Percentiles rank a stretch among this genome's conserved stretches.
Conservation (phyloP, 2,113 vertebrate genomes). For the Corvus moneduloides region DNA sequence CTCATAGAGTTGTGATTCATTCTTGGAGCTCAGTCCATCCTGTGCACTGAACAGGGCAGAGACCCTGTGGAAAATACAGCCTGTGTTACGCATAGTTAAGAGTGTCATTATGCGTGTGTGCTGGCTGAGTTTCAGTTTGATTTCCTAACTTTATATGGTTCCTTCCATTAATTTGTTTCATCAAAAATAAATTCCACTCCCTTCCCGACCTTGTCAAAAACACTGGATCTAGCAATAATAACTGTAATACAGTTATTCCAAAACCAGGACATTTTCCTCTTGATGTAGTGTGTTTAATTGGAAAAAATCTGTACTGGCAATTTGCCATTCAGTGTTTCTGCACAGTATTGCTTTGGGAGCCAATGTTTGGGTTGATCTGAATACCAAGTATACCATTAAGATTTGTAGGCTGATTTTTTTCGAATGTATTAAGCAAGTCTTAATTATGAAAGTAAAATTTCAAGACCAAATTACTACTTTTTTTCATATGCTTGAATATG, state of each 20-base stretch:
- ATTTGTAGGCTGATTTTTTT: not conserved
- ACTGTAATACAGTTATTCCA: not conserved
- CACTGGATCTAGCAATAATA: not conserved
- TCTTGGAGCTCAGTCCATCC: not conserved
- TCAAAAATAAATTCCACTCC: not conserved
- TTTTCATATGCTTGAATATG: not conserved
- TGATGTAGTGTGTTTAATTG: not conserved
- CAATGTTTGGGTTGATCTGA: not conserved
- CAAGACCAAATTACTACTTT: not conserved
- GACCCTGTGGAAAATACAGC: not conserved
- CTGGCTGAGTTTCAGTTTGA: not conserved
- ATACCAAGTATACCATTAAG: not conserved
- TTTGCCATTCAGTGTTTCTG: not conserved
- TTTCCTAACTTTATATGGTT: not conserved
- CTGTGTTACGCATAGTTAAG: not conserved
- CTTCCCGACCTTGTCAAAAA: accelerated
- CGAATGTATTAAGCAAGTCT: not conserved
- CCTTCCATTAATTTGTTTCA: not conserved
- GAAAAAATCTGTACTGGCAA: not conserved
- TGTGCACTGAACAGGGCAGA: not conserved
- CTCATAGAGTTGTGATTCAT: not conserved
- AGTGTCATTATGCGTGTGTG: not conserved
- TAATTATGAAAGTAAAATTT: not conserved
- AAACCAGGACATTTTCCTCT: not conserved
- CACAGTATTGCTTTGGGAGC: not conserved